Evolutionary conservation across 2,888 invertebrate species (phyloP), one percentile per base, ranked within the genome.

Genomic region (Drosophila imparisetae): DNA sequence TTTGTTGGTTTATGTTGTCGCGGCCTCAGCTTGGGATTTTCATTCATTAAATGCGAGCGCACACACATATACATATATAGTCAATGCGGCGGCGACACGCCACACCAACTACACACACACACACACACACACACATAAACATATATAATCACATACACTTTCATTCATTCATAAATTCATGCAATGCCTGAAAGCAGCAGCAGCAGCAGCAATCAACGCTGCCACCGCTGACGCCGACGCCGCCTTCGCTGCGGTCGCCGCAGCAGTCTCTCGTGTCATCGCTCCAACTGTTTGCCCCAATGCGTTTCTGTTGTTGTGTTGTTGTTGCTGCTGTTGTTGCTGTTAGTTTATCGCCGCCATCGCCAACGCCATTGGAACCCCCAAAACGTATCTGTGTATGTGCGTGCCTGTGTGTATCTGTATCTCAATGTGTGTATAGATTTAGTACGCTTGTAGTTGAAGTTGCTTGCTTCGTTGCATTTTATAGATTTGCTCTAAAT

Each of bases 401-500:
- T 53, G 30, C 50, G 45, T 48, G 15, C 42, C 30, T 59, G 11
- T 59, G 8, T 64, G 18, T 49, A 34, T 55, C 11, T 70, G 27
- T 68, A 24, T 8, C 45, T 15, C 21, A 24, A 24, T 21, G 21
- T 21, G 21, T 65, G 55, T 75, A 40, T 75, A 57, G 61, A 59
- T 61, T 67, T 80, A 67, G 81, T 80, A 54, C 60, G 63, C 53
- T 65, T 74, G 72, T 73, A 71, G 83, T 73, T 72, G 71, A 55
- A 60, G 57, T 63, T 75, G 84, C 63, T 73, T 80, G 84, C 79
- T 78, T 89, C 68, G 86, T 69, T 88, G 89, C 84, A 88, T 85
- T 85, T 87, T 81, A 90, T 90, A 87, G 76, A 90, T 86, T 84
- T 78, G 88, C 83, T 83, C 89, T 81, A 89, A 83, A 89, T 89